Evolutionary conservation across 2,888 invertebrate species (phyloP).

Genomic region (Meteorus colon): DNA sequence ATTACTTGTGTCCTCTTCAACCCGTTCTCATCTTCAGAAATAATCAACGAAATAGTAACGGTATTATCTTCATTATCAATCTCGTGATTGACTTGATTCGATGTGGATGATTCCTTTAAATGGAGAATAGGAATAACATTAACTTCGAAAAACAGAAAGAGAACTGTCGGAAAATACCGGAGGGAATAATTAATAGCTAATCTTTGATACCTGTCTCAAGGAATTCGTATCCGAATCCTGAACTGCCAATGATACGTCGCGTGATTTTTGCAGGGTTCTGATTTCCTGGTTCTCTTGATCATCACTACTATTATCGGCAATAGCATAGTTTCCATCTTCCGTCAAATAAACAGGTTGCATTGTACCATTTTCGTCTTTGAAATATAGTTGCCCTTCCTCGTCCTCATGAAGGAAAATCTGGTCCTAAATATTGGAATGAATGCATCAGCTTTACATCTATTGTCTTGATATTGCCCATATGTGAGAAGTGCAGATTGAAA

Average conservation of each 20-base stretch:
- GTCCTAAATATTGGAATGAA: conserved; percentile 55
- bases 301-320: conserved; percentile 65
- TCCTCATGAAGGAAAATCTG: conserved; percentile 71
- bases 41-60: conserved; percentile 72
- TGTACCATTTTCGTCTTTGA: conserved; percentile 68
- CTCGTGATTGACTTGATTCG: conserved; percentile 57
- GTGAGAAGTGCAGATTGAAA: background rate
- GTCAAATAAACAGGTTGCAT: conserved; percentile 70
- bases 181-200: conserved; percentile 11
- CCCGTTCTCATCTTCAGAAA: conserved; percentile 73
- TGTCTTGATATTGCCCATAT: background rate
- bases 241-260: conserved; percentile 26
- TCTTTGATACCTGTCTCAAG: conserved; percentile 57
- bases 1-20: conserved; percentile 73
- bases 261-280: conserved; percentile 51
- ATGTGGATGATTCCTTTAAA: conserved; percentile 53
- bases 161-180: background rate
- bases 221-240: conserved; percentile 16
- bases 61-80: conserved; percentile 70
- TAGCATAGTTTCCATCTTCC: conserved; percentile 70
- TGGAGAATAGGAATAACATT: conserved; percentile 26
- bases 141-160: conserved; percentile 12
- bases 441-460: background rate
- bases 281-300: conserved; percentile 62
- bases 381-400: conserved; percentile 70